Evolutionary conservation across 2,113 vertebrate species (phyloP).

Genomic region (Mesoclemmys tuberculata): DNA sequence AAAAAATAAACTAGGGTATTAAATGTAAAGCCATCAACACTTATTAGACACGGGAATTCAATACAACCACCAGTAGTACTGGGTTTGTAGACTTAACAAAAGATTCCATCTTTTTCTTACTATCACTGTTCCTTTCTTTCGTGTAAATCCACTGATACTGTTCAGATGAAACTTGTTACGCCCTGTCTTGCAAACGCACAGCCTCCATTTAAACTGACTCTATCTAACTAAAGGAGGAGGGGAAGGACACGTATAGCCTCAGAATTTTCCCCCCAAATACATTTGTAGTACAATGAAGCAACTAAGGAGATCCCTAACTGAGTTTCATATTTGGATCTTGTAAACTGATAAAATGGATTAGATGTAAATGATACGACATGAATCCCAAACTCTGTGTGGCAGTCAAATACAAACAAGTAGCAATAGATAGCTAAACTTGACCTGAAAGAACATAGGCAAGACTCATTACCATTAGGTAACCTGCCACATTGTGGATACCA

Average conservation of each 20-base stretch:
- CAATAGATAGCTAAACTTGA: conserved; percentile 45
- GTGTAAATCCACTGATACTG: background rate
- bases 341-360: background rate
- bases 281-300: background rate
- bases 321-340: background rate
- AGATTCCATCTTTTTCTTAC: conserved; percentile 28
- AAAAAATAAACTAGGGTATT: conserved; percentile 39
- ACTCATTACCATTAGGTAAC: conserved; percentile 52
- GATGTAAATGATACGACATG: background rate
- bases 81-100: conserved; percentile 5
- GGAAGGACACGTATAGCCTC: background rate
- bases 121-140: background rate
- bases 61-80: background rate
- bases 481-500: conserved; percentile 56
- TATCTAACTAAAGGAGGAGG: background rate
- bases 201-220: background rate
- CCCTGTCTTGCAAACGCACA: background rate
- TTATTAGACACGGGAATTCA: conserved; percentile 31
- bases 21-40: conserved; percentile 51
- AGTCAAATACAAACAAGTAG: conserved; percentile 35
- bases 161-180: background rate
- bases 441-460: conserved; percentile 43
- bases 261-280: rapidly evolving
- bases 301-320: background rate
- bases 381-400: background rate